Percentiles rank a stretch among this genome's conserved stretches.
Conservation (phyloP, 2,888 invertebrate genomes). For the Pyrrhosoma nymphula region DNA sequence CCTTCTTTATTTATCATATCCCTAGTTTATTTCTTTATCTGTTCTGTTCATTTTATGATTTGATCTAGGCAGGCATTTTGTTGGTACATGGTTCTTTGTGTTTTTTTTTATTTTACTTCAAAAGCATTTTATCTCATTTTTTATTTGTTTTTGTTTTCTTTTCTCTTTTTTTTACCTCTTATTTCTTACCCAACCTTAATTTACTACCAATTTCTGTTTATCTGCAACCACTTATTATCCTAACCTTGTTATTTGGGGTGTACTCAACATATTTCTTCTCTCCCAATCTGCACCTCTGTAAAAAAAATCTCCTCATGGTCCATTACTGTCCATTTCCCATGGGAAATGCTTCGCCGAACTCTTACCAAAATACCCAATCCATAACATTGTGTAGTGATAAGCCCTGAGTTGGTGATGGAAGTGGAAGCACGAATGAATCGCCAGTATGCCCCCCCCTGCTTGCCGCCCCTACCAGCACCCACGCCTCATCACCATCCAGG, state of each 20-base stretch:
- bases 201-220: background rate
- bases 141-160: conserved; percentile 73
- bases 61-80: background rate
- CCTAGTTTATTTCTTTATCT: background rate
- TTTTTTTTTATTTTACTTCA: conserved; percentile 70
- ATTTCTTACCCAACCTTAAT: conserved; percentile 69
- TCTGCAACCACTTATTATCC: background rate
- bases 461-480: conserved; percentile 79
- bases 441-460: conserved; percentile 87
- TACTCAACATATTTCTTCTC: background rate
- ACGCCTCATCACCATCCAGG: conserved; percentile 71
- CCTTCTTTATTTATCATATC: background rate
- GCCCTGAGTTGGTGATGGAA: conserved; percentile 92
- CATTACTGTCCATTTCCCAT: background rate
- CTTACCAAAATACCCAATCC: conserved; percentile 18
- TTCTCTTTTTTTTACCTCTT: conserved; percentile 72
- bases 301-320: background rate
- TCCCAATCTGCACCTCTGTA: background rate
- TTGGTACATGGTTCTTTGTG: background rate
- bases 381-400: conserved; percentile 85
- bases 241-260: background rate
- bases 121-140: conserved; percentile 71
- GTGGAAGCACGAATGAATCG: conserved; percentile 93
- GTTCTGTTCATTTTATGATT: background rate
- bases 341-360: background rate